Percentiles rank a stretch among this genome's conserved stretches.
phyloP scores from a whole-genome alignment of 2,113 vertebrate genomes.

The Hyperopisus bebe region DNA sequence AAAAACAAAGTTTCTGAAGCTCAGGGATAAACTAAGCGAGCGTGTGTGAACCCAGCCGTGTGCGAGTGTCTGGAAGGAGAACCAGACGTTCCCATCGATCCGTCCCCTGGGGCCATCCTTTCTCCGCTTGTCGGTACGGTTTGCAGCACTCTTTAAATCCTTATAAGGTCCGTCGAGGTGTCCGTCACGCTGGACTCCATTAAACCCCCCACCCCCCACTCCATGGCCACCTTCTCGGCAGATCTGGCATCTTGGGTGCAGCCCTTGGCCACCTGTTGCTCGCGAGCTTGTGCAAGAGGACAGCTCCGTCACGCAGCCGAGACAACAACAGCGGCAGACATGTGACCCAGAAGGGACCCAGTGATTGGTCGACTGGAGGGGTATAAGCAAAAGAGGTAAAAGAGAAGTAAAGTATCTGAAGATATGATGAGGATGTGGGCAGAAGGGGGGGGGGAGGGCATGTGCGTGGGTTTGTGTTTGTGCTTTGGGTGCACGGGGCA shows the following conservation, averaged over 20 bases:
- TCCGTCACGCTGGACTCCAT: background rate
- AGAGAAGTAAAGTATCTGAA: background rate
- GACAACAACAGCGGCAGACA: background rate
- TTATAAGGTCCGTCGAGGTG: background rate
- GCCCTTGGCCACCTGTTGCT: background rate
- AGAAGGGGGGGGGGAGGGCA: background rate
- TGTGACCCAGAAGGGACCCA: background rate
- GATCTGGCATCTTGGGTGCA: background rate
- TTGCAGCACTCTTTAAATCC: conserved; percentile 8
- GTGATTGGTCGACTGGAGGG: background rate
- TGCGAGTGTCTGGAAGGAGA: background rate
- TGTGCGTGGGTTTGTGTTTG: background rate
- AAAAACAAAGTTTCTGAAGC: background rate
- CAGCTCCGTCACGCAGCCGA: background rate
- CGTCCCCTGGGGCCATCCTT: background rate
- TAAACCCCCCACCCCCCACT: background rate
- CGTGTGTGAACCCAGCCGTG: background rate
- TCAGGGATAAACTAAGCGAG: background rate
- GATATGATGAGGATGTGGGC: background rate
- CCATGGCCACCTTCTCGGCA: background rate
- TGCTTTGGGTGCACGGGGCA: background rate
- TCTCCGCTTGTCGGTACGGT: background rate
- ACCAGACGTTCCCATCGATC: background rate
- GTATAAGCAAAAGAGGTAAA: background rate
- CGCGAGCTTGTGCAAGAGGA: background rate